phyloP scores from a whole-genome alignment of 2,797 vertebrate genomes.

The Xiphorhynchus erythropygius region DNA sequence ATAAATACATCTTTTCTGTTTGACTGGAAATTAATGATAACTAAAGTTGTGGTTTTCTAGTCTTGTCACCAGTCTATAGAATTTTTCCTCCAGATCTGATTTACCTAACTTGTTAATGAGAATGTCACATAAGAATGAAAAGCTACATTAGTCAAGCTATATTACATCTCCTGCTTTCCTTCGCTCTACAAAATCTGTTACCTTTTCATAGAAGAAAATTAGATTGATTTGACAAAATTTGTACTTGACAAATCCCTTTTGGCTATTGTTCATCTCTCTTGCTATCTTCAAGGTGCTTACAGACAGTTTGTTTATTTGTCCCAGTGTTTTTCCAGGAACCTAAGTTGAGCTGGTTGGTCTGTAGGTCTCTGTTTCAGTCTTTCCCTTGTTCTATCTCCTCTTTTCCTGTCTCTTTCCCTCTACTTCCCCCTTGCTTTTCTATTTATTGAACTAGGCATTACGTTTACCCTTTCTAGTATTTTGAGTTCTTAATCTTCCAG shows the following conservation, averaged over 20 bases:
- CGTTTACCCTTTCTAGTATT: not conserved
- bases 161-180: not conserved
- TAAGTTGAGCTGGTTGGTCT: not conserved
- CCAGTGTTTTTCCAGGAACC: not conserved
- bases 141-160: not conserved
- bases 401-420: not conserved
- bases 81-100: not conserved
- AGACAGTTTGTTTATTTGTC: not conserved
- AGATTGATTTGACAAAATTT: slow-evolving; percentile 5
- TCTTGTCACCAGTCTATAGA: not conserved
- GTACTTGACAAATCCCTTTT: not conserved
- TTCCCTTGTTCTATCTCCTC: not conserved
- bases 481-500: not conserved
- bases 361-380: not conserved
- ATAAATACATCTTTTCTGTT: not conserved
- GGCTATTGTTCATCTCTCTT: not conserved
- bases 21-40: not conserved
- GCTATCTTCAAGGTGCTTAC: slow-evolving; percentile 4
- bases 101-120: not conserved
- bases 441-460: not conserved
- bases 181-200: not conserved
- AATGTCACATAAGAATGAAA: not conserved
- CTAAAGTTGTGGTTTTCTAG: not conserved
- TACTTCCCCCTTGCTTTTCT: not conserved
- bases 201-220: slow-evolving; percentile 1